Base-by-base conservation (phyloP, 2,797 vertebrate species). In the Masticophis lateralis region DNA sequence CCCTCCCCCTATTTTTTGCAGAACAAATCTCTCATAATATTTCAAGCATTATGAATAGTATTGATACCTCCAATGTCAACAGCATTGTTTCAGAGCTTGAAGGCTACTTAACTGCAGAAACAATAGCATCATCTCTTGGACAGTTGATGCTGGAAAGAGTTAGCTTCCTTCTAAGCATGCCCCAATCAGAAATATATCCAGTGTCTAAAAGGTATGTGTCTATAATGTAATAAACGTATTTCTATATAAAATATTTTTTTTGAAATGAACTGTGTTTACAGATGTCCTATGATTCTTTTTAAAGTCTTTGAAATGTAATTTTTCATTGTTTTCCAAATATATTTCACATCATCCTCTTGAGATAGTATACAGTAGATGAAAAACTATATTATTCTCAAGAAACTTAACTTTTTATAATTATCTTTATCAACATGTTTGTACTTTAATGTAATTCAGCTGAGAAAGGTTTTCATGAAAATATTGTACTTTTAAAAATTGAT, bases 191-290 rank as follows among this genome's bases (percentile, higher is more conserved):
- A n/a, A 94, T 99, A 47, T 96, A 97, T 1, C 94, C 90, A n/a
- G 97, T 98, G 53, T 97, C 98, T 59, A 98, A 98, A 96, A 99
- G 98, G 99, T 99, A 95, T 37, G 94, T 96, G 1, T 86, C 91
- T 89, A 18, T 57, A 88, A 92, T 1, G 56, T 93, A 18, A 43
- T 59, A 1, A 93, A 10, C 60, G 11, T 89, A n/a, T 61, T 18
- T 92, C 47, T 63, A 18, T 56, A 37, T 43, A 55, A 12, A 51
- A 56, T 63, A 14, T 14, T 61, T 55, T 60, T 91, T 11, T 37
- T 51, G 43, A 87, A 28, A 66, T 32, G 4, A 69, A 27, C 51
- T 87, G 83, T 74, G 20, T 37, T 43, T 27, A 59, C 60, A 43
- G 89, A 61, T 88, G 91, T 87, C 55, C 28, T 74, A 18, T 79